Evolutionary conservation across 2,888 invertebrate genomes (phyloP).

Genomic region (Pristionchus arcanus): DNA sequence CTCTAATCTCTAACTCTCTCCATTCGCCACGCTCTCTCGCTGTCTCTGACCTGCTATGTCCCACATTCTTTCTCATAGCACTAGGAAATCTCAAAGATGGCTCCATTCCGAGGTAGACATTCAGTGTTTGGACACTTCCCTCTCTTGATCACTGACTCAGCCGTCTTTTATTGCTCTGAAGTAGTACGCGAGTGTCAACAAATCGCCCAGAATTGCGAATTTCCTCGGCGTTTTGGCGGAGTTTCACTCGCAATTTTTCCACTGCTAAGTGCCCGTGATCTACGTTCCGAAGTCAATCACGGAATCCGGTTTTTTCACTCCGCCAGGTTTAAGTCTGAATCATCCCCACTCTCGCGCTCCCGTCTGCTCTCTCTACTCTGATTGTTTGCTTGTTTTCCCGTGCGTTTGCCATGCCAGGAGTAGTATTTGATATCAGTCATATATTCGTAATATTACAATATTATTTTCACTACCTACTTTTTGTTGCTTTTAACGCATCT

Average conservation of each 20-base stretch:
- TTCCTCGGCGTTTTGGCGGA: not conserved
- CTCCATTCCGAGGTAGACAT: not conserved
- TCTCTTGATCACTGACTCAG: not conserved
- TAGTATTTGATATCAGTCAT: not conserved
- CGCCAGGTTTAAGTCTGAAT: not conserved
- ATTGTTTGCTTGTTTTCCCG: constrained; percentile 1
- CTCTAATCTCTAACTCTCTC: too few relatives aligned
- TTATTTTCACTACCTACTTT: not conserved
- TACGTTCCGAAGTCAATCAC: not conserved
- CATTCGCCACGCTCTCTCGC: too few relatives aligned
- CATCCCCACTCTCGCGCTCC: not conserved
- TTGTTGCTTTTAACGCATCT: not conserved
- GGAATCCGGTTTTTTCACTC: not conserved
- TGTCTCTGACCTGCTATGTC: too few relatives aligned
- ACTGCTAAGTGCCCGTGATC: constrained; percentile 5
- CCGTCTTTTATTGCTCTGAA: not conserved
- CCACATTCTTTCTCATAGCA: not conserved
- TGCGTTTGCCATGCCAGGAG: not conserved
- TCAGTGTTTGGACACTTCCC: not conserved
- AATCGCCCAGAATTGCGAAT: not conserved
- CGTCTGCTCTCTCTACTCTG: not conserved
- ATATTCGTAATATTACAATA: too few relatives aligned
- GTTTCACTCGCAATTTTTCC: too few relatives aligned
- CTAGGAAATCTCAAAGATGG: not conserved
- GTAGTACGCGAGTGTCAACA: constrained; percentile 33